phyloP scores from a whole-genome alignment of 2,888 invertebrate genomes.

The Agonopterix heracliana region DNA sequence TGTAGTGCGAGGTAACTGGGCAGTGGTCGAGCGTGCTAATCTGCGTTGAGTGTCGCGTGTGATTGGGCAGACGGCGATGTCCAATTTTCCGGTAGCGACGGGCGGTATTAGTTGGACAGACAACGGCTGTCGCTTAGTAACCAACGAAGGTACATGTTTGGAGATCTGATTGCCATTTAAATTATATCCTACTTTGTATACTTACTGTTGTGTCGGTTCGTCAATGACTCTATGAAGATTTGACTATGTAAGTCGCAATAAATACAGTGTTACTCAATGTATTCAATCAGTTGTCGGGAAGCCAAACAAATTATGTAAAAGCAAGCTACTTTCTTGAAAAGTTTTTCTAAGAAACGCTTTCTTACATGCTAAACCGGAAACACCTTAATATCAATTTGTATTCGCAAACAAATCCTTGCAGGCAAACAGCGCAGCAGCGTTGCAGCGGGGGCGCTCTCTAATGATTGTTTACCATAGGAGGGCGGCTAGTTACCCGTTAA shows the following conservation, averaged over 20 bases:
- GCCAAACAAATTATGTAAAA: too few species aligned
- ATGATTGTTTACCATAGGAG: slow-evolving; percentile 69
- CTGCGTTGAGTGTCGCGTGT: slow-evolving; percentile 72
- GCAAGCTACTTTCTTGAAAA: too few species aligned
- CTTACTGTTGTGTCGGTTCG: too few species aligned
- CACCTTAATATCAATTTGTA: slow-evolving; percentile 62
- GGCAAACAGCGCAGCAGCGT: slow-evolving; percentile 49
- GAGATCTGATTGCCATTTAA: slow-evolving; percentile 23
- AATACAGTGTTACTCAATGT: too few species aligned
- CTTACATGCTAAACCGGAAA: neutral
- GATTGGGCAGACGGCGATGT: slow-evolving; percentile 70
- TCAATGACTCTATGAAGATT: too few species aligned
- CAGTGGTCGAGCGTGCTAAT: slow-evolving; percentile 67
- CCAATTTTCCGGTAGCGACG: slow-evolving; percentile 70
- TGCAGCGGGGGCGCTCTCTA: slow-evolving; percentile 38
- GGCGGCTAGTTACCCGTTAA: slow-evolving; percentile 68
- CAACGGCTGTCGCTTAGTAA: slow-evolving; percentile 48
- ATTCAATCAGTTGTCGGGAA: too few species aligned
- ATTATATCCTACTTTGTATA: neutral
- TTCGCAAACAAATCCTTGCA: slow-evolving; percentile 67
- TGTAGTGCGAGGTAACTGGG: slow-evolving; percentile 42
- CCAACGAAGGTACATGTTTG: slow-evolving; percentile 29
- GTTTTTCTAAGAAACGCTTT: too few species aligned
- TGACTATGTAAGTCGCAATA: too few species aligned
- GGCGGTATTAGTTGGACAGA: slow-evolving; percentile 58